phyloP scores from a whole-genome alignment of 2,797 vertebrate genomes.

The Carduelis carduelis region DNA sequence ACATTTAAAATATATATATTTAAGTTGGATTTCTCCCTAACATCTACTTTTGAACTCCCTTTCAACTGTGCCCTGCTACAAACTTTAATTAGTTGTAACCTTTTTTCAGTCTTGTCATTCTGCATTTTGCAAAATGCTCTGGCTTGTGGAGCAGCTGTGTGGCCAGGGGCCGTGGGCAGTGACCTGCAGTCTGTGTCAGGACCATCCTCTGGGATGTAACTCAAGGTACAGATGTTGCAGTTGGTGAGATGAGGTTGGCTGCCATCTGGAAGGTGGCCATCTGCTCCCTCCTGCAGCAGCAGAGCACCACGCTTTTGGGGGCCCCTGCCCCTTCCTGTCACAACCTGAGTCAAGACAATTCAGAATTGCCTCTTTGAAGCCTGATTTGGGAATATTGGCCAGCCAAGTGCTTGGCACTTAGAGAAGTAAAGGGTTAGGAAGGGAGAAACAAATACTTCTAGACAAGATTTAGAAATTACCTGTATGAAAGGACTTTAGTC shows the following conservation, averaged over 20 bases:
- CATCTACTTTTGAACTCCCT: background rate
- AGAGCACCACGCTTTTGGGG: background rate
- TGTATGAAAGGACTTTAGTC: background rate
- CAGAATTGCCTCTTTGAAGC: background rate
- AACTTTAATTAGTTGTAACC: background rate
- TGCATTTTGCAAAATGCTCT: constrained; percentile 6
- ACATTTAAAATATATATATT: background rate
- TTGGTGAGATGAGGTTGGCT: background rate
- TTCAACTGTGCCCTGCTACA: background rate
- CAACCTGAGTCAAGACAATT: constrained; percentile 7
- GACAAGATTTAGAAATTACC: background rate
- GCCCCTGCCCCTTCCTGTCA: background rate
- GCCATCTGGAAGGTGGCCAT: constrained; percentile 30
- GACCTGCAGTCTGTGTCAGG: constrained; percentile 26
- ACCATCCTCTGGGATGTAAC: background rate
- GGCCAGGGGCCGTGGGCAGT: background rate
- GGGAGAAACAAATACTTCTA: background rate
- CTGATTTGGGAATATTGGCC: background rate
- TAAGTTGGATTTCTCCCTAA: background rate
- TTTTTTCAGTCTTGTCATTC: constrained; percentile 30
- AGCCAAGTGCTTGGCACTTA: background rate
- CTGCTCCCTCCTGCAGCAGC: constrained; percentile 12
- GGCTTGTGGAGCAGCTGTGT: background rate
- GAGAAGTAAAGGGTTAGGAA: background rate
- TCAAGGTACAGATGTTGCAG: constrained; percentile 17